Evolutionary conservation across 2,888 invertebrate species (phyloP), one percentile per base, ranked within the genome.

Genomic region (Lysandra coridon): DNA sequence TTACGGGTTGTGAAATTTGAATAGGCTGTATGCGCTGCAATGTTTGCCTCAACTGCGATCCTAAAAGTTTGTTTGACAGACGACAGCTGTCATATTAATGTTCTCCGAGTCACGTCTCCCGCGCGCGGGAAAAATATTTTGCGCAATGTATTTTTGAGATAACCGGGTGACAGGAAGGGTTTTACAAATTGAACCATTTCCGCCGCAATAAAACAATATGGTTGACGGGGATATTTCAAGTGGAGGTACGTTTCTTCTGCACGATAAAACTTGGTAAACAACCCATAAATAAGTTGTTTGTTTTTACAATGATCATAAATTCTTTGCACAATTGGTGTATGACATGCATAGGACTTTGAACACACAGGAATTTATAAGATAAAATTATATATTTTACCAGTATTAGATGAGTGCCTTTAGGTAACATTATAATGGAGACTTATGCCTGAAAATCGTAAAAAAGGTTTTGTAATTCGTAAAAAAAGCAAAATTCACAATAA

Each of bases 151-250:
- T 85, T 82, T 83, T 84, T 84, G 83, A 86, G 87, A 90, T 87
- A 90, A 89, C 87, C 87, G 88, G 87, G 85, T 86, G 88, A 88
- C 88, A 87, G 85, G 82, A 85, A 83, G 86, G 86, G 84, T 84
- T 84, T 85, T 87, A 88, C 88, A 90, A 91, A 91, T 91, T 89
- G 90, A 86, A 82, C 85, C 83, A 84, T 86, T 89, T 86, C 83
- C 86, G 84, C 83, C 83, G 85, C 87, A 88, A 86, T 87, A 86
- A 89, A 88, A 90, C 88, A 90, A 89, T 89, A 87, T 88, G 86
- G 86, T 85, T 57, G 76, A 69, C 69, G 85, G 82, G 69, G 69
- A 69, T 33, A 69, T 14, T 69, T 69, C 69, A 17, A 69, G 64
- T 64, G 23, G 1, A 69, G 69, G 69, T 69, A 14, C 33, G 33